Conservation (phyloP, 2,888 invertebrate species). For the Stenoptilia bipunctidactyla region DNA sequence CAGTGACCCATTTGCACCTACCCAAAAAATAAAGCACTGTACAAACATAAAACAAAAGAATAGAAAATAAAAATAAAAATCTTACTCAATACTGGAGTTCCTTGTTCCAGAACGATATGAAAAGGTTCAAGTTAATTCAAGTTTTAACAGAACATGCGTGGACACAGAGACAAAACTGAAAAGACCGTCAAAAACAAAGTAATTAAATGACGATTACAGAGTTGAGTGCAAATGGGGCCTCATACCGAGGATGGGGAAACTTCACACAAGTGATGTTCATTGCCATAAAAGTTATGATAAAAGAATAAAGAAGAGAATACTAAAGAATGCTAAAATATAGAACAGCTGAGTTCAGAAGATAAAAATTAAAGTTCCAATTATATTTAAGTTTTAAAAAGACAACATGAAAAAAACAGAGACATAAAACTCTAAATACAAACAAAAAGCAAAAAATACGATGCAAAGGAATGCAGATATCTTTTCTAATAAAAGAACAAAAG, state of each 20-base stretch:
- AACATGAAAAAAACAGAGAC: too few species aligned
- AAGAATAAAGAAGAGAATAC: neutral
- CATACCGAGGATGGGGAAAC: conserved; percentile 49
- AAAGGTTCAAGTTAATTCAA: neutral
- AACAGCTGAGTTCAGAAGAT: too few species aligned
- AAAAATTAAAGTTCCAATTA: too few species aligned
- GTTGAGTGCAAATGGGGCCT: conserved; percentile 62
- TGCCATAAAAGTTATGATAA: conserved; percentile 23
- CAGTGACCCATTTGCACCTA: conserved; percentile 65
- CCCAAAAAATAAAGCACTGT: conserved; percentile 20
- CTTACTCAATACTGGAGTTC: conserved; percentile 19
- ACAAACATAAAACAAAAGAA: conserved; percentile 20
- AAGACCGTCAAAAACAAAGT: neutral
- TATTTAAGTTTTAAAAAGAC: too few species aligned
- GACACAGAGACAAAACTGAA: conserved; percentile 52
- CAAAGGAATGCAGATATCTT: too few species aligned
- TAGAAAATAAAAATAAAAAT: conserved; percentile 16
- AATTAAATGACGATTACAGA: neutral
- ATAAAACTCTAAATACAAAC: too few species aligned
- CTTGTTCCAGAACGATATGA: conserved; percentile 1
- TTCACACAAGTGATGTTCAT: conserved; percentile 47
- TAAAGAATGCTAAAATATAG: too few species aligned
- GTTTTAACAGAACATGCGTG: conserved; percentile 59
- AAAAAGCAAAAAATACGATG: too few species aligned
- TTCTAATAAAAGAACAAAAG: too few species aligned